phyloP scores from a whole-genome alignment of 2,113 vertebrate species.

The Zosterops japonicus region DNA sequence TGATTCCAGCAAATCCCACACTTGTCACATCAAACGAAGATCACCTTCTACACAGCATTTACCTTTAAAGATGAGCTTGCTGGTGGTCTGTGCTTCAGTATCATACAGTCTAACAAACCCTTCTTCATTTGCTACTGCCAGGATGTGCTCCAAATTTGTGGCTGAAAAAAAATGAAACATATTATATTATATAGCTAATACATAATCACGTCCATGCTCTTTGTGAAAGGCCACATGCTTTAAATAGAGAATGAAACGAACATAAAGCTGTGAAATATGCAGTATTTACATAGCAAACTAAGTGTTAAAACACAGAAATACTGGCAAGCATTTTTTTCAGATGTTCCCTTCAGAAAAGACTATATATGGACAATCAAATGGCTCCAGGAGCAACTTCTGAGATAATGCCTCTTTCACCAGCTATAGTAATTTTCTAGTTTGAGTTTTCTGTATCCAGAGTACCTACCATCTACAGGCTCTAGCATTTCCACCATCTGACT shows the following conservation, averaged over 20 bases:
- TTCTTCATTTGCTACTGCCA: conserved; percentile 94
- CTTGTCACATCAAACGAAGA: background rate
- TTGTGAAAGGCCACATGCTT: background rate
- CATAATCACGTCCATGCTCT: background rate
- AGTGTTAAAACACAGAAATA: background rate
- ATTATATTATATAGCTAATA: background rate
- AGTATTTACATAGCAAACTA: background rate
- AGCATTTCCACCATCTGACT: background rate
- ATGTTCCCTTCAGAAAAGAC: background rate
- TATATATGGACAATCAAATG: background rate
- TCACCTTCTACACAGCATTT: background rate
- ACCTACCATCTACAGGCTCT: background rate
- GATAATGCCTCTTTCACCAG: background rate
- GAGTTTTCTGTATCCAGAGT: background rate
- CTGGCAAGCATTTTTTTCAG: background rate
- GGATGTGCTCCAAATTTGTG: conserved; percentile 68
- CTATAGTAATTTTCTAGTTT: background rate
- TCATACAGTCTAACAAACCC: conserved; percentile 90
- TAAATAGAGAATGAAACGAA: background rate
- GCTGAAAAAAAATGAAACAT: conserved; percentile 60
- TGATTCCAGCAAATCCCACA: background rate
- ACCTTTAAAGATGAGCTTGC: conserved; percentile 85
- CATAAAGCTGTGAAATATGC: background rate
- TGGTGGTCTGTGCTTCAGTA: conserved; percentile 74
- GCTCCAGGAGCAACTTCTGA: background rate